Evolutionary conservation across 2,888 invertebrate species (phyloP), one percentile per base, ranked within the genome.

Genomic region (Spatulosminthurus flaviceps): DNA sequence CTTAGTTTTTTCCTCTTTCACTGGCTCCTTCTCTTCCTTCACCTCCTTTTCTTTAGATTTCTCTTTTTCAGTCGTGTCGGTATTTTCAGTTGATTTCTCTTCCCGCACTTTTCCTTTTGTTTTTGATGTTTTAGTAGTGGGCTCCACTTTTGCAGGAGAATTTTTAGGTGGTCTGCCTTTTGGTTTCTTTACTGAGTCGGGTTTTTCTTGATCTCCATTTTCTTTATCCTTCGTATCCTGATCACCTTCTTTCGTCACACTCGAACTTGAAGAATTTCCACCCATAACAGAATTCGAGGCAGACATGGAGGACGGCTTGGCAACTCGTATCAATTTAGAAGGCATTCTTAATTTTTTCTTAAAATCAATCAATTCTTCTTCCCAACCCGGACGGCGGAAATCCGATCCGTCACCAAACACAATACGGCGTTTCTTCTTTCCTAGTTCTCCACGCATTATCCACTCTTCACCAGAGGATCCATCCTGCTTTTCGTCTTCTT

Each of bases 291-390:
- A 90, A 0, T 91, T 91, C 1, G 92, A 92, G 2, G 91, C 89
- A 0, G 92, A 91, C 43, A 84, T 67, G 11, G 85, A 84, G 29
- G 92, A 92, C 0, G 93, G 92, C 83, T 93, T 91, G 42, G 93
- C 92, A 78, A 95, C 93, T 60, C 93, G 93, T 84, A 95, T 95
- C 74, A 95, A 89, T 84, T 93, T 91, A 43, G 92, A 90, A 0
- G 95, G 95, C 91, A 95, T 93, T 85, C 95, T 91, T 22, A 95
- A 88, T 0, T 94, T 93, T 0, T 94, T 93, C 87, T 95, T 95
- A 86, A 93, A 95, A 85, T 91, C 92, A 86, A 93, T 94, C 22
- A 95, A 90, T 86, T 94, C 94, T 86, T 94, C 93, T 88, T 94
- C 93, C 94, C 94, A 94, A 0, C 93, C 93, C 0, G 93, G 93